phyloP scores from a whole-genome alignment of 2,888 invertebrate genomes.

The Leptogaster cylindrica region DNA sequence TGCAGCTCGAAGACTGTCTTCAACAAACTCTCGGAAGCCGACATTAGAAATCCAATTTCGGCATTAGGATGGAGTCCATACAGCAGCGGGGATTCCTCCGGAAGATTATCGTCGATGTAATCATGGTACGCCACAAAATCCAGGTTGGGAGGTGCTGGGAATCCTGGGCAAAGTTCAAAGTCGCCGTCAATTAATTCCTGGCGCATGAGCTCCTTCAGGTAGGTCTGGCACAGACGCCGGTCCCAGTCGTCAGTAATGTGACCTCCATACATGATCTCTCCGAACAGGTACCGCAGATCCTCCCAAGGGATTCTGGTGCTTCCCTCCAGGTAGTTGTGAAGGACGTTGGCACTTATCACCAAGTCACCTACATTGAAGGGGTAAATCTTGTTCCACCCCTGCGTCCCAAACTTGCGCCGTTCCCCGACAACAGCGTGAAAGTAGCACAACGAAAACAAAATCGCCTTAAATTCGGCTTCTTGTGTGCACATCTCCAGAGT shows the following conservation, averaged over 20 bases:
- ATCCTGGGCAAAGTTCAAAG: slow-evolving; percentile 80
- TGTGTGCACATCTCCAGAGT: slow-evolving; percentile 90
- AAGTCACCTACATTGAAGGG: slow-evolving; percentile 87
- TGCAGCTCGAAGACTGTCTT: slow-evolving; percentile 89
- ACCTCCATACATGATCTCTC: slow-evolving; percentile 98
- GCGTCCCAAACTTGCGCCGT: slow-evolving; percentile 91
- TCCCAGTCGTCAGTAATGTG: slow-evolving; percentile 99
- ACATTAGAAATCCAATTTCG: slow-evolving; percentile 91
- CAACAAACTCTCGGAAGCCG: slow-evolving; percentile 83
- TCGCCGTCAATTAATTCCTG: slow-evolving; percentile 89
- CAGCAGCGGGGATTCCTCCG: slow-evolving; percentile 86
- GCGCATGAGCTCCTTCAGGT: slow-evolving; percentile 85
- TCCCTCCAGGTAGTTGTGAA: slow-evolving; percentile 90
- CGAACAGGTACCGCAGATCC: slow-evolving; percentile 91
- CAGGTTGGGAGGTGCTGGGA: slow-evolving; percentile 85
- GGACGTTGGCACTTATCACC: slow-evolving; percentile 88
- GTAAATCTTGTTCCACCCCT: slow-evolving; percentile 87
- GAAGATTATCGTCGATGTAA: slow-evolving; percentile 86
- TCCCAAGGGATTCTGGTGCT: slow-evolving; percentile 93
- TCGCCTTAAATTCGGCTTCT: slow-evolving; percentile 91
- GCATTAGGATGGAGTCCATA: slow-evolving; percentile 96
- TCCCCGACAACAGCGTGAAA: slow-evolving; percentile 96
- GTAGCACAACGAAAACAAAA: slow-evolving; percentile 89
- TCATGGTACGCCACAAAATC: slow-evolving; percentile 87
- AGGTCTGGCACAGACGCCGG: slow-evolving; percentile 83